Conservation (phyloP, 2,888 invertebrate species). For the Achlya flavicornis region DNA sequence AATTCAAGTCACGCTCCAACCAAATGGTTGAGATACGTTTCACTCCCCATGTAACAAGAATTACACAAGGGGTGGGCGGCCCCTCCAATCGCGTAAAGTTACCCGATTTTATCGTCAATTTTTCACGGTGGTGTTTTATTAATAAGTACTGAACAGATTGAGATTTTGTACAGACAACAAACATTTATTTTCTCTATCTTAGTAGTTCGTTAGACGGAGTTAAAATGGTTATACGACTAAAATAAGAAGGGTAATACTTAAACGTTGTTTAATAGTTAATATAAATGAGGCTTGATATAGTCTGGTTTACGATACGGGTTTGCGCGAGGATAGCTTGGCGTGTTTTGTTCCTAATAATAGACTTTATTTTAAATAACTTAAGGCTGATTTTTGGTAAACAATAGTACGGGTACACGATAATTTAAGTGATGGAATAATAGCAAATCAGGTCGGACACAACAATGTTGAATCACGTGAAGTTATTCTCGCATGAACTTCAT, state of each 20-base stretch:
- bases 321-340: conserved; percentile 69
- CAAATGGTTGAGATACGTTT: conserved; percentile 69
- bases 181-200: conserved; percentile 5
- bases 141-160: conserved; percentile 47
- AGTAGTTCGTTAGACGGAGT: conserved; percentile 42
- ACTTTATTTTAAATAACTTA: conserved; percentile 73
- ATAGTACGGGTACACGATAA: conserved; percentile 73
- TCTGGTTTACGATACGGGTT: conserved; percentile 37
- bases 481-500: conserved; percentile 57
- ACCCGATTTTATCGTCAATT: conserved; percentile 50
- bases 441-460: conserved; percentile 47
- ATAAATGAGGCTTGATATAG: conserved; percentile 50
- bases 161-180: conserved; percentile 64
- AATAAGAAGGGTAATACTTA: conserved; percentile 31
- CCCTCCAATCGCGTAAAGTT: conserved; percentile 47
- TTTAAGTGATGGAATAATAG: conserved; percentile 44
- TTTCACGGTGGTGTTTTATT: conserved; percentile 43
- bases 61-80: conserved; percentile 73
- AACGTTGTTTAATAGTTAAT: conserved; percentile 36
- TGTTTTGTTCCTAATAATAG: conserved; percentile 75
- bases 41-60: conserved; percentile 42
- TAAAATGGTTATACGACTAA: conserved; percentile 51
- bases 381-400: conserved; percentile 76
- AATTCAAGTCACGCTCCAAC: conserved; percentile 72
- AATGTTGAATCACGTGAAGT: conserved; percentile 49